Percentiles rank a stretch among this genome's conserved stretches.
These are phyloP conservation scores for Parochlus steinenii DNA, from an alignment of 2,888 invertebrate genomes.

Conservation along the genomic window DNA sequence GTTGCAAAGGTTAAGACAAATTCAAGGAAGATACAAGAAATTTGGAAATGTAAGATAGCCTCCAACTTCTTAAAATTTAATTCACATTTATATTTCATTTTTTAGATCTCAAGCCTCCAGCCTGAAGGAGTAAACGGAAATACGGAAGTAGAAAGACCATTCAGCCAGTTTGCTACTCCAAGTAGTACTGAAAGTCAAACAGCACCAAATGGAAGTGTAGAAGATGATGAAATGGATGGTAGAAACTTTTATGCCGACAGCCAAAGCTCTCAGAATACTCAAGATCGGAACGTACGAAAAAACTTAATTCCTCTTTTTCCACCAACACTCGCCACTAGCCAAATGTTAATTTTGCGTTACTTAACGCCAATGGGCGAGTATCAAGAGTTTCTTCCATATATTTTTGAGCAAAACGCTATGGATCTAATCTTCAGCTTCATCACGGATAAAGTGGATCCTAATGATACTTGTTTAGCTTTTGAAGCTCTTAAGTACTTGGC, in stretches of 20 bases:
- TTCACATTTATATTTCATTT: not conserved
- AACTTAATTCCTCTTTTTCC: slow-evolving; percentile 73
- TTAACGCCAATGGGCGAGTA: slow-evolving; percentile 96
- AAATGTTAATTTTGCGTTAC: slow-evolving; percentile 84
- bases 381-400: slow-evolving; percentile 80
- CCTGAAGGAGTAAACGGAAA: not conserved
- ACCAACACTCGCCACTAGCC: slow-evolving; percentile 71
- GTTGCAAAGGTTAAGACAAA: slow-evolving; percentile 61
- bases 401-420: slow-evolving; percentile 84
- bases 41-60: not conserved
- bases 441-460: slow-evolving; percentile 70
- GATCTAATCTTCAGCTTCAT: slow-evolving; percentile 81
- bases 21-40: slow-evolving; percentile 32
- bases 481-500: slow-evolving; percentile 92
- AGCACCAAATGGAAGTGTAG: not conserved
- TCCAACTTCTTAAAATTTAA: slow-evolving; percentile 11
- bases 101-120: no score
- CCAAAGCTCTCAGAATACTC: not conserved
- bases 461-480: slow-evolving; percentile 85
- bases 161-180: no score
- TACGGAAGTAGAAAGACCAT: not conserved
- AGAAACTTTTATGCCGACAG: not conserved
- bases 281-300: not conserved
- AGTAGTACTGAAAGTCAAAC: not conserved
- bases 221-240: slow-evolving; percentile 3